Evolutionary conservation across 2,113 vertebrate species (phyloP).

Genomic region (Prinia subflava): DNA sequence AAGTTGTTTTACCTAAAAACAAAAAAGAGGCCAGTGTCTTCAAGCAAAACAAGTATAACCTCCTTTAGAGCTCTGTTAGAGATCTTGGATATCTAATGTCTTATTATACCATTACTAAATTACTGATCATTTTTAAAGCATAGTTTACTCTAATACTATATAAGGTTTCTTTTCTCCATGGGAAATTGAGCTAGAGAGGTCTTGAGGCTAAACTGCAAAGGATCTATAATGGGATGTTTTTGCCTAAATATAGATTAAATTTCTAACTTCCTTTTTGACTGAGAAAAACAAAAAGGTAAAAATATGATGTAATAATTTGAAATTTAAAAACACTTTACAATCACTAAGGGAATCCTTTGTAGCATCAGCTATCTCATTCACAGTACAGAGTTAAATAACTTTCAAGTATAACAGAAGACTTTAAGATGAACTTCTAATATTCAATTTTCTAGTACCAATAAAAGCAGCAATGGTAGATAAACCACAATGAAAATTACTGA

Average conservation of each 20-base stretch:
- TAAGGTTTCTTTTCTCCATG: not conserved
- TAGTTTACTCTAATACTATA: not conserved
- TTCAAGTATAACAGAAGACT: not conserved
- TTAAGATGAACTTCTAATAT: not conserved
- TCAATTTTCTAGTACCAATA: not conserved
- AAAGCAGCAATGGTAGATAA: not conserved
- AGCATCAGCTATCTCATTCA: not conserved
- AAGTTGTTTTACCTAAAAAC: not conserved
- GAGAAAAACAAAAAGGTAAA: not conserved
- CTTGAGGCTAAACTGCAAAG: not conserved
- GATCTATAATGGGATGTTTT: not conserved
- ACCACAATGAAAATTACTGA: not conserved
- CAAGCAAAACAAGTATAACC: not conserved
- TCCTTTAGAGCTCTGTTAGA: not conserved
- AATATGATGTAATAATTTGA: not conserved
- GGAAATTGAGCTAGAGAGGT: not conserved
- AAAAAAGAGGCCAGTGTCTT: not conserved
- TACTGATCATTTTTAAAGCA: not conserved
- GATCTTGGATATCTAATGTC: not conserved
- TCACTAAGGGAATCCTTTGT: not conserved
- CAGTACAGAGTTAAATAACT: not conserved
- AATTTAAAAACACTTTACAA: not conserved
- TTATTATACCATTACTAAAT: not conserved
- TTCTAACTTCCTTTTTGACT: not conserved
- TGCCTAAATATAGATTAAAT: not conserved